A percentile compares a stretch with the other conserved stretches of the same genome.
These are phyloP conservation scores for Beris chalybata DNA, from an alignment of 2,888 invertebrate species.

Conservation along the genomic window DNA sequence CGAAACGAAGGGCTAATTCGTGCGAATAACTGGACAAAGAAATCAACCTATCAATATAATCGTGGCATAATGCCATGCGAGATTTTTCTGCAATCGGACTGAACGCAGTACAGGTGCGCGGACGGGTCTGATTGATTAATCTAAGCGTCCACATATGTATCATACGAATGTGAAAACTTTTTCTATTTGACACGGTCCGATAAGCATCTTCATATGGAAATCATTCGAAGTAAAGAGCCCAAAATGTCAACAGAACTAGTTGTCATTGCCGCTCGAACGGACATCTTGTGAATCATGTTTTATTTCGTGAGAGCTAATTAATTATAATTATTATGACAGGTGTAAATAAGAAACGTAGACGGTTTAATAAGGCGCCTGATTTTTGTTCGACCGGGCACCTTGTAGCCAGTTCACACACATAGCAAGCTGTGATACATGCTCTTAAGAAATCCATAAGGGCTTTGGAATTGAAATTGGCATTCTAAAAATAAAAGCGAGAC, in stretches of 20 bases:
- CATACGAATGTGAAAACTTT: slow-evolving; percentile 11
- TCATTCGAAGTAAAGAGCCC: slow-evolving; percentile 22
- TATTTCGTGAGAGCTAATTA: slow-evolving; percentile 22
- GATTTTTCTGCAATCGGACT: no score
- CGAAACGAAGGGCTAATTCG: slow-evolving; percentile 16
- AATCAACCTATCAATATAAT: not conserved
- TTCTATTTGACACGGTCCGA: slow-evolving; percentile 15
- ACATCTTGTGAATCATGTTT: slow-evolving; percentile 27
- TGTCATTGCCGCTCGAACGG: slow-evolving; percentile 21
- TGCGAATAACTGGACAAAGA: slow-evolving; percentile 5
- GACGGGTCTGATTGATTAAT: slow-evolving; percentile 26
- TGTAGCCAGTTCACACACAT: no score
- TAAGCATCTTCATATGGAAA: slow-evolving; percentile 20
- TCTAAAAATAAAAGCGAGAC: no score
- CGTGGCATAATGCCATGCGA: not conserved
- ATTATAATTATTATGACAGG: slow-evolving; percentile 32
- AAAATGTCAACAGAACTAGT: slow-evolving; percentile 25
- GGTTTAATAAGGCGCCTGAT: slow-evolving; percentile 27
- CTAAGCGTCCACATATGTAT: no score
- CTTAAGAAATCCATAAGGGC: no score
- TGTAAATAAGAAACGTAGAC: slow-evolving; percentile 28
- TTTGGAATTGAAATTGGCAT: no score
- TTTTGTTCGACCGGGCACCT: not conserved
- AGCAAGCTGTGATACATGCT: no score
- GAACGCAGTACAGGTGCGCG: slow-evolving; percentile 21